Percentiles rank a stretch among this genome's conserved stretches.
phyloP scores from a whole-genome alignment of 1,140 invertebrate species.

The Drosophila miranda region DNA sequence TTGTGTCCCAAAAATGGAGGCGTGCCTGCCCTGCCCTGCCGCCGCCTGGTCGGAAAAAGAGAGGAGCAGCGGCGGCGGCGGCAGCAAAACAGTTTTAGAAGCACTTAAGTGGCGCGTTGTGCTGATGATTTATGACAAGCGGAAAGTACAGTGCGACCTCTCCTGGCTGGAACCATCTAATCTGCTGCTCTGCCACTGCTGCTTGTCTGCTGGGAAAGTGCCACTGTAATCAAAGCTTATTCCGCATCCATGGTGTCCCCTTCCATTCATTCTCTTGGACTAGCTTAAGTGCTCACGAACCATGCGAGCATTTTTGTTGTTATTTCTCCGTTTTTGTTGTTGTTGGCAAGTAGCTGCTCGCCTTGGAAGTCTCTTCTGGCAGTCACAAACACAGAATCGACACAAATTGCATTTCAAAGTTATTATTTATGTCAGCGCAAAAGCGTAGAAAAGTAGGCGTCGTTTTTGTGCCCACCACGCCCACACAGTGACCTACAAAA shows the following conservation, averaged over 20 bases:
- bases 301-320: slow-evolving; percentile 10
- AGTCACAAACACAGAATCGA: slow-evolving; percentile 65
- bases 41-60: slow-evolving; percentile 26
- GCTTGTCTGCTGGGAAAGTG: no score
- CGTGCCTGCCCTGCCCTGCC: slow-evolving; percentile 38
- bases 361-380: slow-evolving; percentile 27
- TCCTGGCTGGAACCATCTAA: no score
- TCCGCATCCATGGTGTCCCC: not conserved
- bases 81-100: slow-evolving; percentile 62
- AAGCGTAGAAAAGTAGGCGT: slow-evolving; percentile 28
- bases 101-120: slow-evolving; percentile 77
- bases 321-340: not conserved
- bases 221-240: slow-evolving; percentile 22
- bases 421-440: slow-evolving; percentile 66
- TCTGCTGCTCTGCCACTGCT: no score
- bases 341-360: slow-evolving; percentile 2
- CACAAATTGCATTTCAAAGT: slow-evolving; percentile 77
- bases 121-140: slow-evolving; percentile 77
- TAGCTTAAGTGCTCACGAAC: slow-evolving; percentile 14
- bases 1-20: slow-evolving; percentile 37
- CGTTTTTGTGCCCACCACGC: slow-evolving; percentile 3
- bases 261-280: no score
- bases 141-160: slow-evolving; percentile 16
- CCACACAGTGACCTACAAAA: slow-evolving; percentile 19
- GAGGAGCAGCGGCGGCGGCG: no score